Base-by-base conservation (phyloP, 2,113 vertebrate genomes). In the Leuciscus idus region DNA sequence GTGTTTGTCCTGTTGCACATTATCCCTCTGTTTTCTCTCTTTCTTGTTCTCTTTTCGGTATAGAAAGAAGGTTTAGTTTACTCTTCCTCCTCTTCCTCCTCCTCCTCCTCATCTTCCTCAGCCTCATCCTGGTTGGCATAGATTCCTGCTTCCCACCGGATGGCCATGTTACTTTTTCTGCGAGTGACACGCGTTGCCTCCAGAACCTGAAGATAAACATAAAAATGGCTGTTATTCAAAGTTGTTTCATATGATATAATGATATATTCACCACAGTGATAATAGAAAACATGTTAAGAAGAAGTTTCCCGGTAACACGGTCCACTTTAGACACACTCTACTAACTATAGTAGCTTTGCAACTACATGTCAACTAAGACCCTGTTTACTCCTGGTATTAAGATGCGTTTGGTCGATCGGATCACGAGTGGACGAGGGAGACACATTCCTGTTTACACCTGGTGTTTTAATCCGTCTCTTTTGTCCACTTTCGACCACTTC, bases 81-180 rank as follows among this genome's bases (percentile, higher is more conserved):
- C 21, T 89, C 88, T 0, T 93, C 92, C 0, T 93, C 94, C 0
- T 93, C 92, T 0, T 93, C 94, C 0, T 93, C 93, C 0, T 94
- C 93, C 0, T 93, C 92, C 0, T 93, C 94, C 0, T 94, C 93
- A 2, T 92, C 96, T 57, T 95, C 96, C 5, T 97, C 94, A 0
- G 93, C 92, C 81, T 96, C 97, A 30, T 97, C 98, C 30, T 96
- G 96, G 89, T 99, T 99, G 92, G 97, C 95, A 12, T 99, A 99
- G 88, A 99, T 96, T 19, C 98, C 98, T 0, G 98, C 98, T 88
- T 99, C 98, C 98, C 98, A 99, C 76, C 96, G 97, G 84, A 98
- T 88, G 0, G 98, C 98, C 94, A 98, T 96, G 19, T 97, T 95
- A 4, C 98, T 99, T 94, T 99, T 99, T 79, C 98, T 96, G 89